Evolutionary conservation across 1,140 invertebrate species (phyloP).

Genomic region (Drosophila lini): DNA sequence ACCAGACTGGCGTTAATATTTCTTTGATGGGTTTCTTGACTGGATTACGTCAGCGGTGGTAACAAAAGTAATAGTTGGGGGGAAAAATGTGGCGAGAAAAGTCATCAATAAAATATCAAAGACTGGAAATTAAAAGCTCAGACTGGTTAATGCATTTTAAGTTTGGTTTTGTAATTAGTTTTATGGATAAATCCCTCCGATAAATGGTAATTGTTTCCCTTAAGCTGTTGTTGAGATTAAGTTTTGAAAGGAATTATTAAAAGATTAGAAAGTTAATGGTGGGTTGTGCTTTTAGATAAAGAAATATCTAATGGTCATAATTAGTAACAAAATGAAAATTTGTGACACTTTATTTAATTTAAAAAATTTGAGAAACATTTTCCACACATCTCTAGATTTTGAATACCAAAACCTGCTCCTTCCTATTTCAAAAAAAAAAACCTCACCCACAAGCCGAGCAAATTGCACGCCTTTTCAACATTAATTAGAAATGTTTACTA

Average conservation of each 20-base stretch:
- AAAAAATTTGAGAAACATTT: neutral
- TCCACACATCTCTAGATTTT: neutral
- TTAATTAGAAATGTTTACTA: slow-evolving; percentile 70
- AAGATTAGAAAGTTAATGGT: slow-evolving; percentile 2
- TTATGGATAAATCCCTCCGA: neutral
- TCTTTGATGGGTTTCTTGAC: slow-evolving; percentile 38
- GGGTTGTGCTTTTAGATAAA: neutral
- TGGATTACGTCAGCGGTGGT: slow-evolving; percentile 49
- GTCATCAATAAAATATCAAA: slow-evolving; percentile 6
- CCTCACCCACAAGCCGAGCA: slow-evolving; percentile 6
- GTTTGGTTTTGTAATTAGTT: neutral
- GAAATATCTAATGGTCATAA: neutral
- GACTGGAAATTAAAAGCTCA: slow-evolving; percentile 5
- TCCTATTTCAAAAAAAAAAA: neutral
- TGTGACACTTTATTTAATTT: no score
- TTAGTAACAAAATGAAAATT: no score
- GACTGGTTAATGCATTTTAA: neutral
- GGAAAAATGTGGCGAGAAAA: slow-evolving; percentile 13
- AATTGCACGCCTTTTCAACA: slow-evolving; percentile 45
- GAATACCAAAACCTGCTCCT: neutral
- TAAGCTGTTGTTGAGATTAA: neutral
- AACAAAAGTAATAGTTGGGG: slow-evolving; percentile 1
- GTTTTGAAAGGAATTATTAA: neutral
- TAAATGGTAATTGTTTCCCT: neutral
- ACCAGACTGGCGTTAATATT: slow-evolving; percentile 28